phyloP scores from a whole-genome alignment of 2,113 vertebrate species.

The Phylloscopus trochilus region DNA sequence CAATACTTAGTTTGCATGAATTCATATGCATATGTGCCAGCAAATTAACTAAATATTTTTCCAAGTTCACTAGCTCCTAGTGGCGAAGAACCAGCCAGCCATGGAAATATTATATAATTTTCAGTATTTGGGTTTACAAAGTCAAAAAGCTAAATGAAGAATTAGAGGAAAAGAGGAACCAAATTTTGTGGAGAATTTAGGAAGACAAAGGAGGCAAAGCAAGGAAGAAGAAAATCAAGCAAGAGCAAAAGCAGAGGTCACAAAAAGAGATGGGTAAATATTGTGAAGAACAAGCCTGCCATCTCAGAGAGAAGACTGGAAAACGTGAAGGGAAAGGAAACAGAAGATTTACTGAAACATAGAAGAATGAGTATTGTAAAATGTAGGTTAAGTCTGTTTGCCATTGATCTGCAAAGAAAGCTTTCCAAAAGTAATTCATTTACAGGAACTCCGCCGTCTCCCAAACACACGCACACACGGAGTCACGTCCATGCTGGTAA shows the following conservation, averaged over 20 bases:
- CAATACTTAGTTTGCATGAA: neutral
- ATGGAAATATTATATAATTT: neutral
- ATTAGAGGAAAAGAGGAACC: neutral
- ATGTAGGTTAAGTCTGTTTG: neutral
- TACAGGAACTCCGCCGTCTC: neutral
- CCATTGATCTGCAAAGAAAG: neutral
- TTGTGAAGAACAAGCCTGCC: neutral
- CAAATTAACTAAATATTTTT: neutral
- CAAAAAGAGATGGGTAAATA: neutral
- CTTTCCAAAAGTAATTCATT: neutral
- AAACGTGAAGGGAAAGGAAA: neutral
- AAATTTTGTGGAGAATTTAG: neutral
- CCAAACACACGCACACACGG: neutral
- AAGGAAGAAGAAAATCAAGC: neutral
- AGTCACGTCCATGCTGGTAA: neutral
- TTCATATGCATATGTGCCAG: neutral
- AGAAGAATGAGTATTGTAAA: neutral
- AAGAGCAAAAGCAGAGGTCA: neutral
- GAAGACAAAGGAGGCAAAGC: neutral
- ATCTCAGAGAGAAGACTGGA: neutral
- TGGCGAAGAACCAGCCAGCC: neutral
- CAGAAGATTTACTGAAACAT: neutral
- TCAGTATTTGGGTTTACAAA: neutral
- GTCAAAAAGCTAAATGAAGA: neutral
- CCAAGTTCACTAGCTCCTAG: neutral